Conservation (phyloP, 2,113 vertebrate species). For the Calypte anna region DNA sequence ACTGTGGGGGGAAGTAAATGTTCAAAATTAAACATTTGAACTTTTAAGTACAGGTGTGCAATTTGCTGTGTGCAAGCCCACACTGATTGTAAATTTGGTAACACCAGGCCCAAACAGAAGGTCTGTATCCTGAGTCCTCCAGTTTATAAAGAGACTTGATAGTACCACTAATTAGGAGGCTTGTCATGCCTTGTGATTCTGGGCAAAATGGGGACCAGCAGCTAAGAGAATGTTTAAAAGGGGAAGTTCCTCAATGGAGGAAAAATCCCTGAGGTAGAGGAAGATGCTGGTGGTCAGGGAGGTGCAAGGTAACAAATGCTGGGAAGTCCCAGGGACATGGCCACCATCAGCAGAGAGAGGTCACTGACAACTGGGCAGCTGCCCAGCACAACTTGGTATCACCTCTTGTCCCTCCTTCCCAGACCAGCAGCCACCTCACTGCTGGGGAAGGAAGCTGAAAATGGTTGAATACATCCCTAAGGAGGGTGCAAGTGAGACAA, state of each 20-base stretch:
- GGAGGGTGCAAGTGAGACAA: background rate
- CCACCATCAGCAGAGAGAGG: background rate
- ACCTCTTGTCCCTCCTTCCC: background rate
- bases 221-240: background rate
- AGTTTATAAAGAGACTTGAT: background rate
- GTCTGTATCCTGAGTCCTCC: background rate
- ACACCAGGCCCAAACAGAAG: background rate
- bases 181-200: background rate
- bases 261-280: background rate
- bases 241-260: background rate
- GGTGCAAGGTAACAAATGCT: background rate
- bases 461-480: background rate
- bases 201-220: background rate
- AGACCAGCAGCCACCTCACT: background rate
- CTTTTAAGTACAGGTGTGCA: background rate
- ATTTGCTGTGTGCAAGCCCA: background rate
- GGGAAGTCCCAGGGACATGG: background rate
- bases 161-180: rapidly evolving
- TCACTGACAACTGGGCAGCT: background rate
- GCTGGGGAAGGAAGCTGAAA: background rate
- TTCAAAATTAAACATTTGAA: background rate
- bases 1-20: background rate
- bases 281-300: background rate
- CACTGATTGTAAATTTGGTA: background rate
- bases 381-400: background rate